Base-by-base conservation (phyloP, 2,797 vertebrate genomes). In the Botia kubotai region DNA sequence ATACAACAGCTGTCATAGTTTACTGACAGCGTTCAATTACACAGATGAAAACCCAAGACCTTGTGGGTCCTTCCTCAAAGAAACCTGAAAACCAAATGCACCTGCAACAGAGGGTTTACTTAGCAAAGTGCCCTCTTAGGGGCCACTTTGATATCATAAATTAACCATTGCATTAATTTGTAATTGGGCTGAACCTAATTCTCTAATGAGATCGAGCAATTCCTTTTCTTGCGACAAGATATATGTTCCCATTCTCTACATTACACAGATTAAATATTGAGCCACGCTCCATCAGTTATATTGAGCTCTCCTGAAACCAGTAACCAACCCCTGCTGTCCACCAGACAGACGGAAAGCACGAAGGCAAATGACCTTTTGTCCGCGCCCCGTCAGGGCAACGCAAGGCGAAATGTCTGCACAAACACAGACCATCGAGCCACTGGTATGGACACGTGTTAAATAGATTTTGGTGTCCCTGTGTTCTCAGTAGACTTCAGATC, bases 231-330 rank as follows among this genome's bases (percentile, higher is more conserved):
- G 87, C 88, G 91, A 93, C 93, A 93, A 95, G 94, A 95, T 94
- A 90, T 92, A 92, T 90, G 89, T 91, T 90, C 90, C 90, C 90
- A 82, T 93, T 80, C 83, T 94, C 91, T 89, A 86, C 92, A 93
- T 95, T 93, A 93, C 92, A 91, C 91, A 88, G 92, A 92, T 95
- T 95, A 92, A 91, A 91, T 94, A 95, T 93, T 92, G 91, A 93
- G 73, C 83, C 88, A 87, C 87, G 90, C 88, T 93, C 91, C 93
- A 94, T 95, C 92, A 78, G 90, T 93, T 93, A 88, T 90, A 87
- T 94, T 95, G 90, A 90, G 86, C 86, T 70, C 83, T 83, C 73
- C 85, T 88, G 88, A 92, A 92, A 93, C 90, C 92, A 89, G 91
- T 92, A 93, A 94, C 92, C 89, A 90, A 90, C 86, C 89, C 87